phyloP scores from a whole-genome alignment of 2,888 invertebrate genomes.

The Apotomis betuletana region DNA sequence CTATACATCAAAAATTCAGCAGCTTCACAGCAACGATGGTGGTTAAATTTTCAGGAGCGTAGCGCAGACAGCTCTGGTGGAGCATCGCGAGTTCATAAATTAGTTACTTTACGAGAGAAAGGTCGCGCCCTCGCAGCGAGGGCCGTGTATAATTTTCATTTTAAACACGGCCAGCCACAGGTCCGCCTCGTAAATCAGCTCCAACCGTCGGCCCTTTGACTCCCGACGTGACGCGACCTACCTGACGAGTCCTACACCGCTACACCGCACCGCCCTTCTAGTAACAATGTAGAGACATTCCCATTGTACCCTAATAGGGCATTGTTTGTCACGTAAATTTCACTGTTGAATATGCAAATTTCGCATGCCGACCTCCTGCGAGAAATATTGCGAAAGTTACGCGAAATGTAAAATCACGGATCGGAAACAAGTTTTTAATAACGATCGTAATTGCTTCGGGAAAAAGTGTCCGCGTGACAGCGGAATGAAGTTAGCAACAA shows the following conservation, averaged over 20 bases:
- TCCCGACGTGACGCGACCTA: slow-evolving; percentile 49
- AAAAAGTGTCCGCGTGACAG: slow-evolving; percentile 45
- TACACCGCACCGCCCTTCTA: slow-evolving; percentile 49
- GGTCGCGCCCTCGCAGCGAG: slow-evolving; percentile 65
- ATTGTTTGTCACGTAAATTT: slow-evolving; percentile 81
- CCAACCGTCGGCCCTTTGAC: slow-evolving; percentile 63
- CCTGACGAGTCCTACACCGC: slow-evolving; percentile 48
- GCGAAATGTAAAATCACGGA: slow-evolving; percentile 77
- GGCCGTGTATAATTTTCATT: slow-evolving; percentile 78
- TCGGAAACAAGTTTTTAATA: slow-evolving; percentile 69
- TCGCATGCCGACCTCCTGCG: slow-evolving; percentile 69
- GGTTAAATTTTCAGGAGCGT: slow-evolving; percentile 78
- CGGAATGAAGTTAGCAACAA: slow-evolving; percentile 39
- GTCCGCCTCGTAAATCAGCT: slow-evolving; percentile 76
- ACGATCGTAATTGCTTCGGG: slow-evolving; percentile 57
- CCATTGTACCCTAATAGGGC: slow-evolving; percentile 79
- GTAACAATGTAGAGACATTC: slow-evolving; percentile 80
- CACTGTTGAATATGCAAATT: slow-evolving; percentile 81
- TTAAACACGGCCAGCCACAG: slow-evolving; percentile 76
- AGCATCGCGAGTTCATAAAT: slow-evolving; percentile 78
- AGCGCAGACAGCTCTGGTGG: slow-evolving; percentile 66
- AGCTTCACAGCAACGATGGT: slow-evolving; percentile 61
- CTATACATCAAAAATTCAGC: slow-evolving; percentile 67
- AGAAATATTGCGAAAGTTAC: slow-evolving; percentile 80
- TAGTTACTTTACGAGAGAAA: slow-evolving; percentile 78